Evolutionary conservation across 2,797 vertebrate genomes (phyloP).

Genomic region (Ciconia nigra): DNA sequence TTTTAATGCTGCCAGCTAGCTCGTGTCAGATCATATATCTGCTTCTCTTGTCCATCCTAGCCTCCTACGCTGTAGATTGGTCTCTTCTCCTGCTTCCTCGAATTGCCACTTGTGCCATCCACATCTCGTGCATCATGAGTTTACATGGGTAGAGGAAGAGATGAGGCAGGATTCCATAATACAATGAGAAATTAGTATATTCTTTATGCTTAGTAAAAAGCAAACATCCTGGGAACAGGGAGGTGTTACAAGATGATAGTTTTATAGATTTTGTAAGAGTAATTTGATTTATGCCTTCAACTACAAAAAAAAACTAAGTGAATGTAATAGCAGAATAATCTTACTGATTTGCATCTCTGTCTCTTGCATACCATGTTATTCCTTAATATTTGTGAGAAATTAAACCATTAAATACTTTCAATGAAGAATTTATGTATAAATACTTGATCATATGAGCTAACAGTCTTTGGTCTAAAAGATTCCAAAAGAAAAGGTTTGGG

Average conservation of each 20-base stretch:
- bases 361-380: background rate
- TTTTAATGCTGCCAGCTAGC: background rate
- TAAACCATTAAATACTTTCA: background rate
- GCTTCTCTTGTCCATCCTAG: background rate
- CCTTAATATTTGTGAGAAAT: background rate
- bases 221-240: background rate
- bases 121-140: rapidly evolving
- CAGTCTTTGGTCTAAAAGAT: background rate
- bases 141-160: background rate
- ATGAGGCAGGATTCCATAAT: background rate
- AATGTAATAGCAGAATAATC: background rate
- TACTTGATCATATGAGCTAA: background rate
- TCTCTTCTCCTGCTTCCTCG: background rate
- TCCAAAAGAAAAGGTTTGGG: background rate
- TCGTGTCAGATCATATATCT: background rate
- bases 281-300: background rate
- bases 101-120: rapidly evolving
- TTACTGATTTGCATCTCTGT: background rate
- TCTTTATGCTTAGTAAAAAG: background rate
- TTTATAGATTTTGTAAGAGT: background rate
- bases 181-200: background rate
- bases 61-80: background rate
- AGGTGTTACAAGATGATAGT: background rate
- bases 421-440: background rate
- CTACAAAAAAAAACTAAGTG: background rate